Evolutionary conservation across 92 coral and sea anemone genomes (phyloP).

Genomic region (Porites evermanni): DNA sequence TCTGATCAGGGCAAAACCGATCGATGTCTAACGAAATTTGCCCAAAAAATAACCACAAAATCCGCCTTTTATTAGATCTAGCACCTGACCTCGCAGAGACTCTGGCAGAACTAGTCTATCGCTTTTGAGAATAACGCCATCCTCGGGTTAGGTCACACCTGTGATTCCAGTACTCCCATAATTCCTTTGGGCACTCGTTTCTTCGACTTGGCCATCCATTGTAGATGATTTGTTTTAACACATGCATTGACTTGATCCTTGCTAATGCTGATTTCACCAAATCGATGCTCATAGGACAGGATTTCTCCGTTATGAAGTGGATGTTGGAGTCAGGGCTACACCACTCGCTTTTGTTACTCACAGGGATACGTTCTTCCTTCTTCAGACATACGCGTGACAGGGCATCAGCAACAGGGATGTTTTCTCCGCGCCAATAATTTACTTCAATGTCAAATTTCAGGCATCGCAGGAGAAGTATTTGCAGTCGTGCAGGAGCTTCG

Average conservation of each 20-base stretch:
- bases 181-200: constrained; percentile 54
- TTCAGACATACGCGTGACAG: constrained; percentile 46
- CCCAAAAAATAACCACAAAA: too few relatives aligned
- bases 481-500: constrained; percentile 39
- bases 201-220: constrained; percentile 55
- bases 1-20: too few relatives aligned
- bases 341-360: not conserved
- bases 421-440: constrained; percentile 62
- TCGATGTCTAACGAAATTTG: too few relatives aligned
- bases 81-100: constrained; percentile 34
- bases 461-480: constrained; percentile 27
- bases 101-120: constrained; percentile 41
- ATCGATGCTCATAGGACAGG: constrained; percentile 41
- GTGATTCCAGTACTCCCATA: constrained; percentile 62
- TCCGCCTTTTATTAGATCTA: not conserved
- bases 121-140: constrained; percentile 45
- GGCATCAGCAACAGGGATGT: constrained; percentile 74
- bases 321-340: constrained; percentile 4
- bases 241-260: not conserved
- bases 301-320: constrained; percentile 22
- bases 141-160: constrained; percentile 69
- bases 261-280: constrained; percentile 1
- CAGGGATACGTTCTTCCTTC: not conserved
- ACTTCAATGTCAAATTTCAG: constrained; percentile 52
- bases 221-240: constrained; percentile 12